A percentile compares a stretch with the other conserved stretches of the same genome.
phyloP scores from a whole-genome alignment of 2,797 vertebrate genomes.

The Hoplostethus atlanticus region DNA sequence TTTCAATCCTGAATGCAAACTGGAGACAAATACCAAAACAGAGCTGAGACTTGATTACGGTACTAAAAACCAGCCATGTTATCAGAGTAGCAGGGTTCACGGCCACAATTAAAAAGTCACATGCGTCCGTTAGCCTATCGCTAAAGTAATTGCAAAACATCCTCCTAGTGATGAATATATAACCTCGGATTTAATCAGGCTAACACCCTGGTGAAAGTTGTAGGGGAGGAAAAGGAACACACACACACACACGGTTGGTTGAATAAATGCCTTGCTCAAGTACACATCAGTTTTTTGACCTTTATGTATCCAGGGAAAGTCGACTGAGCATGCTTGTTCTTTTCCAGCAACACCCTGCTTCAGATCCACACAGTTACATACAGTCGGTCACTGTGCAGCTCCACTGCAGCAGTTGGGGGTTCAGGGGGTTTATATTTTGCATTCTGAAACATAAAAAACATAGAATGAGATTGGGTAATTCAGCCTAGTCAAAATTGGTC shows the following conservation, averaged over 20 bases:
- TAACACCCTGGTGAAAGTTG: not conserved
- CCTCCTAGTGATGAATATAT: not conserved
- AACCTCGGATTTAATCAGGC: not conserved
- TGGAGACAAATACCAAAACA: slow-evolving; percentile 14
- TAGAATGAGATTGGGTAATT: no score
- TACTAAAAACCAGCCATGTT: not conserved
- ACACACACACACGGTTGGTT: slow-evolving; percentile 13
- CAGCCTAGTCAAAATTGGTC: no score
- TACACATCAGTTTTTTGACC: no score
- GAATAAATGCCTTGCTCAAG: not conserved
- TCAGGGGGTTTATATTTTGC: no score
- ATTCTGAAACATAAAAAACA: no score
- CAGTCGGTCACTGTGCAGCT: no score
- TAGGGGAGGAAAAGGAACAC: slow-evolving; percentile 1
- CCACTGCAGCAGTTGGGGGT: no score
- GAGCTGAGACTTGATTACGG: not conserved
- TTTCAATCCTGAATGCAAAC: slow-evolving; percentile 49
- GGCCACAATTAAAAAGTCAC: not conserved
- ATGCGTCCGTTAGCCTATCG: not conserved
- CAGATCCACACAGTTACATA: no score
- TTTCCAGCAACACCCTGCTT: no score
- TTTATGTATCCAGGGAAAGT: no score
- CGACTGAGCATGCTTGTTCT: no score
- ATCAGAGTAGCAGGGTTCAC: not conserved
- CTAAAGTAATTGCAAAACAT: not conserved